Evolutionary conservation across 1,140 invertebrate genomes (phyloP).

Genomic region (silkworm (Bombyx mori)): DNA sequence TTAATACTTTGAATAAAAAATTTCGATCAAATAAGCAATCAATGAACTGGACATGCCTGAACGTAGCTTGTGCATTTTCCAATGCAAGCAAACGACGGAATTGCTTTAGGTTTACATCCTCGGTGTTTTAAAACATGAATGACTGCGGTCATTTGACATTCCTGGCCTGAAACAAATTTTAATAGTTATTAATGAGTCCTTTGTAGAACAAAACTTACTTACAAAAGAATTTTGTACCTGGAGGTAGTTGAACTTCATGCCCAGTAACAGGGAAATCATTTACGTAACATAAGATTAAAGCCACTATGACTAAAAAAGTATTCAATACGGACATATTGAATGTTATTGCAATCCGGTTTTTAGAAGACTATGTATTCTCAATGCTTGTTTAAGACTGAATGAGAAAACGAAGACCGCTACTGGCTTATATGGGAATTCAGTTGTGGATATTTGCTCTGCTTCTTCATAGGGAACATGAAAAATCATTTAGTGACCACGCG

Average conservation of each 20-base stretch:
- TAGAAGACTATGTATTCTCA: constrained; percentile 3
- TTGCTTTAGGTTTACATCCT: constrained; percentile 92
- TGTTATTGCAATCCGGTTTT: not conserved
- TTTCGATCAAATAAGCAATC: not conserved
- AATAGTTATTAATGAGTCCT: not conserved
- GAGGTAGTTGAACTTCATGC: constrained; percentile 47
- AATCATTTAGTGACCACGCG: constrained; percentile 13
- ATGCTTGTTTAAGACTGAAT: constrained; percentile 1
- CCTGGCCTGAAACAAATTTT: constrained; percentile 73
- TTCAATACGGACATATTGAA: not conserved
- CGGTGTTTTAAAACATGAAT: constrained; percentile 93
- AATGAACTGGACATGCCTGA: constrained; percentile 75
- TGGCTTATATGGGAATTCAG: constrained; percentile 7
- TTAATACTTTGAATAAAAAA: not conserved
- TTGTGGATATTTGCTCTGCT: constrained; percentile 2
- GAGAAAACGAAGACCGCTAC: not conserved
- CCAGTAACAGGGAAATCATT: constrained; percentile 29
- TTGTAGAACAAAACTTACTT: not conserved
- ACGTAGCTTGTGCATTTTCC: constrained; percentile 93
- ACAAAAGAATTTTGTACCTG: constrained; percentile 27
- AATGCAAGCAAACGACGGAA: constrained; percentile 93
- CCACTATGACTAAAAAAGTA: constrained; percentile 12
- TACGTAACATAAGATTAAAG: constrained; percentile 29
- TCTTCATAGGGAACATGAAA: constrained; percentile 9
- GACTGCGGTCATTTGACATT: constrained; percentile 92